Conservation (phyloP, 2,888 invertebrate genomes). For the Caradrina kadenii region DNA sequence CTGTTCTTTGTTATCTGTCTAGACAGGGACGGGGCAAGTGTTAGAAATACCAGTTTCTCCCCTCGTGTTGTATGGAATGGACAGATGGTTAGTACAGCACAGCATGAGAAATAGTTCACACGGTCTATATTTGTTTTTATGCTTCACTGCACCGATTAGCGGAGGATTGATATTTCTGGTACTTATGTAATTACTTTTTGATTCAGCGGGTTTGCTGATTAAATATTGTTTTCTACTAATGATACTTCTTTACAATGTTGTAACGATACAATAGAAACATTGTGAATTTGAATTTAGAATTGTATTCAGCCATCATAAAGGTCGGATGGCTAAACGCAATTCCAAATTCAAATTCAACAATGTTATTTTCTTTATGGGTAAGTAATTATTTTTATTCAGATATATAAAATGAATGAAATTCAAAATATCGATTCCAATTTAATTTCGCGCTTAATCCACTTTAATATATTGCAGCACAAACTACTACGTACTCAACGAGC, state of each 20-base stretch:
- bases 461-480: not conserved
- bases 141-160: not conserved
- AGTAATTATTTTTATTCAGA: too few species aligned
- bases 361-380: too few species aligned
- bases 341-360: constrained; percentile 10
- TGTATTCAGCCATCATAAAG: too few species aligned
- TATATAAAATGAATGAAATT: not conserved
- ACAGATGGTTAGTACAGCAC: constrained; percentile 34
- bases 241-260: not conserved
- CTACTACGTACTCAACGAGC: not conserved
- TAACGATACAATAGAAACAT: not conserved
- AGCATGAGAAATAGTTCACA: constrained; percentile 31
- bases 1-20: constrained; percentile 28
- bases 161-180: not conserved
- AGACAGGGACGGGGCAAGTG: constrained; percentile 51
- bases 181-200: not conserved
- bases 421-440: not conserved
- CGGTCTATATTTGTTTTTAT: constrained; percentile 21
- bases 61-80: constrained; percentile 18
- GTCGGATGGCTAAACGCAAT: too few species aligned
- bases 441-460: not conserved
- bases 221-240: not conserved
- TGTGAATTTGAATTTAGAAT: too few species aligned
- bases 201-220: not conserved
- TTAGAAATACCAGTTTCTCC: constrained; percentile 40